Percentiles rank a stretch among this genome's conserved stretches.
Evolutionary conservation across 2,797 vertebrate genomes (phyloP).

Genomic region (Urocyon cinereoargenteus): DNA sequence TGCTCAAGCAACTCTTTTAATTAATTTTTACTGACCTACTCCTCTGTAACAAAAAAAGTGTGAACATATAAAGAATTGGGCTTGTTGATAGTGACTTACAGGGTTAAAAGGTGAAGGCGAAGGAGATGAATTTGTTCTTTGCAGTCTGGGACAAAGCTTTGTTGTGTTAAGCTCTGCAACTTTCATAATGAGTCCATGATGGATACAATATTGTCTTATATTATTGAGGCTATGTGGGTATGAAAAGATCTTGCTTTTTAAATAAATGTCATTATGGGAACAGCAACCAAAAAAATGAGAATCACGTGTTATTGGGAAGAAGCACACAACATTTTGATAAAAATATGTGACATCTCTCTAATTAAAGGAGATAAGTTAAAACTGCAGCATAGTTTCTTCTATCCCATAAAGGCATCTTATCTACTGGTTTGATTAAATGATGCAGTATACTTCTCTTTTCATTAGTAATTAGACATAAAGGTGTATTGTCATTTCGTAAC

Average conservation of each 20-base stretch:
- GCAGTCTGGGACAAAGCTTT: not conserved
- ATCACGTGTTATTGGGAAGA: not conserved
- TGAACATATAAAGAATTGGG: conserved; percentile 9
- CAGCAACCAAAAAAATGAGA: not conserved
- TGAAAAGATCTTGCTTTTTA: not conserved
- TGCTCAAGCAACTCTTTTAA: conserved; percentile 85
- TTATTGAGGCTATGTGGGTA: not conserved
- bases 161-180: not conserved
- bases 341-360: not conserved
- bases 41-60: not conserved
- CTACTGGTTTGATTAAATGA: not conserved
- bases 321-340: not conserved
- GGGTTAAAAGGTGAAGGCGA: not conserved
- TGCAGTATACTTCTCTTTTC: not conserved
- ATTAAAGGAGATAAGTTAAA: not conserved
- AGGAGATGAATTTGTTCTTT: not conserved
- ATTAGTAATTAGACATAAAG: not conserved
- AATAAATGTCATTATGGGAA: not conserved
- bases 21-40: conserved; percentile 81
- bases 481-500: not conserved
- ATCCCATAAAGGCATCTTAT: too few relatives aligned
- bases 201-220: not conserved
- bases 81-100: conserved; percentile 28
- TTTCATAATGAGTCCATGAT: not conserved
- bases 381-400: not conserved